A percentile compares a stretch with the other conserved stretches of the same genome.
Evolutionary conservation across 2,797 vertebrate genomes (phyloP).

Genomic region (Syndactyla subalaris): DNA sequence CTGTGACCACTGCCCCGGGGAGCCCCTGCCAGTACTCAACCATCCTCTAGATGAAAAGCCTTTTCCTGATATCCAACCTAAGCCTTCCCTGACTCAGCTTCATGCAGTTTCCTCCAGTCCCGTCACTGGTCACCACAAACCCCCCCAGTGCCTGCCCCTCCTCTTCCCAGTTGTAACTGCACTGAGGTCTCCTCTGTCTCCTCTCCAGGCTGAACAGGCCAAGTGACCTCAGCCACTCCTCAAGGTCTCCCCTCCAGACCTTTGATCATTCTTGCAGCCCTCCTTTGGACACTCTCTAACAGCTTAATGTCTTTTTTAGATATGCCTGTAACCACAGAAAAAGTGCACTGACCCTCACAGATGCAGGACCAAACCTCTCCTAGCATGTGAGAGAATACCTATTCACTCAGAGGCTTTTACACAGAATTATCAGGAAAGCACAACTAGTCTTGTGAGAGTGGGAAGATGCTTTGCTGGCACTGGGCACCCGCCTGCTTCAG

Average conservation of each 20-base stretch:
- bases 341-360: not conserved
- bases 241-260: not conserved
- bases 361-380: not conserved
- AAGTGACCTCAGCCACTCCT: not conserved
- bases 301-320: not conserved
- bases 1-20: not conserved
- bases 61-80: not conserved
- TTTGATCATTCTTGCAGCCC: not conserved
- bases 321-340: not conserved
- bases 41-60: not conserved
- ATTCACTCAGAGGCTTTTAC: not conserved
- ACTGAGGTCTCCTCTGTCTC: not conserved
- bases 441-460: fast-evolving
- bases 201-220: not conserved
- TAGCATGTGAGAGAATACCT: not conserved
- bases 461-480: not conserved
- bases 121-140: not conserved
- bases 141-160: not conserved
- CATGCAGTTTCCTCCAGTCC: not conserved
- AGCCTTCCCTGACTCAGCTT: not conserved
- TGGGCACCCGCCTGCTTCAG: not conserved
- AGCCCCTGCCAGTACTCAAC: not conserved
- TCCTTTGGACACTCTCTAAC: not conserved
- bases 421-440: not conserved
- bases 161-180: not conserved